Conservation (phyloP, 1,140 invertebrate species). For the Nephotettix cincticeps region DNA sequence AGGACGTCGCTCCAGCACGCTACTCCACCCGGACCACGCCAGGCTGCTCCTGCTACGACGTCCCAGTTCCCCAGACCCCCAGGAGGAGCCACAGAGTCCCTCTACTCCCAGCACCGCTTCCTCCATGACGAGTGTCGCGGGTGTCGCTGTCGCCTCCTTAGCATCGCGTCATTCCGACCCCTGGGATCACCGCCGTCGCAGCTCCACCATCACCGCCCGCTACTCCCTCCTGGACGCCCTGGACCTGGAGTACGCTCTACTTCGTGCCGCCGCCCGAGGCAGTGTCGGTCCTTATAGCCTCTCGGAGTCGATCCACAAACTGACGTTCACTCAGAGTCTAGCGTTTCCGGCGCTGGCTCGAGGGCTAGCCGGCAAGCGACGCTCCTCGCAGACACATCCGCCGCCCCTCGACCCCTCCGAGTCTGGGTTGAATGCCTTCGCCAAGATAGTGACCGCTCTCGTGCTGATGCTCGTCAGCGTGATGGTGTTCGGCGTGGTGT, state of each 20-base stretch:
- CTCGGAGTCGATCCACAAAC: slow-evolving; percentile 69
- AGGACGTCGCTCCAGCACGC: slow-evolving; percentile 55
- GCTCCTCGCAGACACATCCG: slow-evolving; percentile 49
- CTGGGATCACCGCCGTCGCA: slow-evolving; percentile 46
- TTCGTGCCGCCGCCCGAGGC: slow-evolving; percentile 65
- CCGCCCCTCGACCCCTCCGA: slow-evolving; percentile 54
- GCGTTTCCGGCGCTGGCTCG: slow-evolving; percentile 71
- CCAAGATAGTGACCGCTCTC: slow-evolving; percentile 59
- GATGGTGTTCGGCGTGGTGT: slow-evolving; percentile 71
- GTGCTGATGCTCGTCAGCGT: slow-evolving; percentile 69
- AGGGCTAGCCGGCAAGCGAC: slow-evolving; percentile 64
- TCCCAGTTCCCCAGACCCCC: slow-evolving; percentile 51
- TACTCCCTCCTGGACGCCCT: slow-evolving; percentile 70
- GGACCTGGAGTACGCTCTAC: slow-evolving; percentile 66
- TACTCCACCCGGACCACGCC: slow-evolving; percentile 69
- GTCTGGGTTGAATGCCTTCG: slow-evolving; percentile 39
- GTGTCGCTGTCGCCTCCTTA: slow-evolving; percentile 46
- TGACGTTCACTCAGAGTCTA: slow-evolving; percentile 72
- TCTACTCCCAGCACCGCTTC: slow-evolving; percentile 57
- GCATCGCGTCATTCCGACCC: slow-evolving; percentile 48
- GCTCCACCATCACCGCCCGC: slow-evolving; percentile 53
- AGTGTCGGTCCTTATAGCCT: slow-evolving; percentile 70
- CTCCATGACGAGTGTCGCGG: slow-evolving; percentile 50
- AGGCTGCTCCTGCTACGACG: slow-evolving; percentile 55
- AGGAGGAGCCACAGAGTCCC: slow-evolving; percentile 46